These are phyloP conservation scores for Adineta ricciae DNA, from an alignment of 2,888 invertebrate genomes.

Conservation along the genomic window DNA sequence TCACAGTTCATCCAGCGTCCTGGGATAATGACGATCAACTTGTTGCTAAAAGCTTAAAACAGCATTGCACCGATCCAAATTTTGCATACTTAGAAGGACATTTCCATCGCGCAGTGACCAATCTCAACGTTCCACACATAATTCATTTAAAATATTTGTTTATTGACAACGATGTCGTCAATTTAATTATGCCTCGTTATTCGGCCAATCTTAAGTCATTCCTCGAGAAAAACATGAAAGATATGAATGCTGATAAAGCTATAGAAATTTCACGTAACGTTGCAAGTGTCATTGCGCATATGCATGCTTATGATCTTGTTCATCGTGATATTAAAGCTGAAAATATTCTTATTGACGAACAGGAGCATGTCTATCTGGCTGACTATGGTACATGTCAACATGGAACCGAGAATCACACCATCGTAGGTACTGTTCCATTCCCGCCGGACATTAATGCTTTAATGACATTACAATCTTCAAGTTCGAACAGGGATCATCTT, in stretches of 20 bases:
- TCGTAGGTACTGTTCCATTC: not conserved
- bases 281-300: not conserved
- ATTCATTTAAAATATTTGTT: not conserved
- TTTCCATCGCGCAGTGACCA: not conserved
- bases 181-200: not conserved
- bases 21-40: not conserved
- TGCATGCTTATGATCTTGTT: not conserved
- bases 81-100: not conserved
- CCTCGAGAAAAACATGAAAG: not conserved
- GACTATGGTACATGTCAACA: slow-evolving; percentile 8
- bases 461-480: no score
- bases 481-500: not conserved
- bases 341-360: slow-evolving; percentile 11
- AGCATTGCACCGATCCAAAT: not conserved
- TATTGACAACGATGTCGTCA: no score
- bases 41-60: not conserved
- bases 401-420: not conserved
- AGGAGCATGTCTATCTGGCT: not conserved
- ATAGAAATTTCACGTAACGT: not conserved
- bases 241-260: not conserved
- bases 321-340: slow-evolving; percentile 1
- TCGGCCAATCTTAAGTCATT: not conserved
- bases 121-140: not conserved
- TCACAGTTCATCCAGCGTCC: not conserved
- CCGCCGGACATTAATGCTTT: not conserved